These are phyloP conservation scores for Adoxophyes honmai DNA, from an alignment of 1,140 invertebrate species.

Conservation along the genomic window DNA sequence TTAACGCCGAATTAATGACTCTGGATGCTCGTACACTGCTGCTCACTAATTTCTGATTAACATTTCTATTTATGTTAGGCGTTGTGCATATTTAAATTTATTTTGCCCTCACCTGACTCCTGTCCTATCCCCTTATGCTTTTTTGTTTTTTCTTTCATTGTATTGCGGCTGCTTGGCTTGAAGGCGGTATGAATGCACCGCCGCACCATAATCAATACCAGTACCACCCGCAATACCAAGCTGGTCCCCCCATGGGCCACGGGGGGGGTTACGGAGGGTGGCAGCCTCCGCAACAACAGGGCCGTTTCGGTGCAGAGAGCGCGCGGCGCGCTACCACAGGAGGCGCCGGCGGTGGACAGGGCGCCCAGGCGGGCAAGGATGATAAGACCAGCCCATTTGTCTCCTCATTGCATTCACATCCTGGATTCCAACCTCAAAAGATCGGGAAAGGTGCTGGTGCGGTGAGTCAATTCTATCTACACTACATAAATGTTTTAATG, in stretches of 20 bases:
- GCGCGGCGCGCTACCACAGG: slow-evolving; percentile 48
- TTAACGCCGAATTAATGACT: slow-evolving; percentile 49
- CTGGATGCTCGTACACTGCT: slow-evolving; percentile 37
- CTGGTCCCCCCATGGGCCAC: slow-evolving; percentile 44
- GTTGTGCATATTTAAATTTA: slow-evolving; percentile 57
- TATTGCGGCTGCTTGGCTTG: slow-evolving; percentile 74
- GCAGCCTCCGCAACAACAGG: slow-evolving; percentile 42
- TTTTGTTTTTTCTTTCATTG: slow-evolving; percentile 74
- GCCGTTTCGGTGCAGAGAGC: slow-evolving; percentile 72
- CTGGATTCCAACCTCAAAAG: slow-evolving; percentile 95
- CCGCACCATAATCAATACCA: slow-evolving; percentile 72
- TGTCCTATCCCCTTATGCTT: slow-evolving; percentile 69
- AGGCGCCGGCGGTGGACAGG: slow-evolving; percentile 56
- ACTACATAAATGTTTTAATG: too few relatives aligned
- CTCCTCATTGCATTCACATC: slow-evolving; percentile 92
- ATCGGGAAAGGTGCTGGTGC: slow-evolving; percentile 89
- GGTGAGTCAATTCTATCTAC: too few relatives aligned
- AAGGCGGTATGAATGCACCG: slow-evolving; percentile 77
- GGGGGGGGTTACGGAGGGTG: slow-evolving; percentile 48
- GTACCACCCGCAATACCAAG: slow-evolving; percentile 68
- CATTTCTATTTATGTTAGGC: slow-evolving; percentile 32
- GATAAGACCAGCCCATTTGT: slow-evolving; percentile 90
- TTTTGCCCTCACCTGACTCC: slow-evolving; percentile 53
- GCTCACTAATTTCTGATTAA: slow-evolving; percentile 39
- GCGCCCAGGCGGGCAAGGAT: slow-evolving; percentile 74